phyloP scores from a whole-genome alignment of 2,113 vertebrate genomes.

The Lonchura striata region DNA sequence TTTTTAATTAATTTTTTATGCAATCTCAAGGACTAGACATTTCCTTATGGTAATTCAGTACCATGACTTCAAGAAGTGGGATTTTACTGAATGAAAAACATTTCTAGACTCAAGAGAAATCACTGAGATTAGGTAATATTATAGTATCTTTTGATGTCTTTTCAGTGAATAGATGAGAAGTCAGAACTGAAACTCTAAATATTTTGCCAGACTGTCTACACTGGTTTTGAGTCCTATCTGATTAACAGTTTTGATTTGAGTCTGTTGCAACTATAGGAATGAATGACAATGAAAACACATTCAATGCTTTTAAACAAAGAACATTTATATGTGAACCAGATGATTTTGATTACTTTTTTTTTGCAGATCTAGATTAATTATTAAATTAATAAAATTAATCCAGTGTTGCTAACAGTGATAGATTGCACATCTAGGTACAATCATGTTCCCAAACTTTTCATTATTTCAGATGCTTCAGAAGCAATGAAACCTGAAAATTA shows the following conservation, averaged over 20 bases:
- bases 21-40: background rate
- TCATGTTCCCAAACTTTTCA: background rate
- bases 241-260: background rate
- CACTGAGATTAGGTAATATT: background rate
- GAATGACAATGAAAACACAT: background rate
- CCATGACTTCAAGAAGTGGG: background rate
- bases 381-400: background rate
- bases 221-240: background rate
- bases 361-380: background rate
- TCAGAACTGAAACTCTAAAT: background rate
- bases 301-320: background rate
- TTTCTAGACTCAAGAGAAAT: background rate
- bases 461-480: background rate
- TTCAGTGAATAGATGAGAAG: background rate
- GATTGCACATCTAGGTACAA: background rate
- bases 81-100: background rate
- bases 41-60: background rate
- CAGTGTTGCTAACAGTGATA: background rate
- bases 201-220: background rate
- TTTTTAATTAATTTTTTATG: background rate
- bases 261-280: background rate
- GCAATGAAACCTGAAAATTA: background rate
- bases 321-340: background rate
- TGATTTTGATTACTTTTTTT: background rate
- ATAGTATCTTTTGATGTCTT: background rate